A percentile compares a stretch with the other conserved stretches of the same genome.
These are phyloP conservation scores for Phortica okadai DNA, from an alignment of 2,888 invertebrate genomes.

Conservation along the genomic window DNA sequence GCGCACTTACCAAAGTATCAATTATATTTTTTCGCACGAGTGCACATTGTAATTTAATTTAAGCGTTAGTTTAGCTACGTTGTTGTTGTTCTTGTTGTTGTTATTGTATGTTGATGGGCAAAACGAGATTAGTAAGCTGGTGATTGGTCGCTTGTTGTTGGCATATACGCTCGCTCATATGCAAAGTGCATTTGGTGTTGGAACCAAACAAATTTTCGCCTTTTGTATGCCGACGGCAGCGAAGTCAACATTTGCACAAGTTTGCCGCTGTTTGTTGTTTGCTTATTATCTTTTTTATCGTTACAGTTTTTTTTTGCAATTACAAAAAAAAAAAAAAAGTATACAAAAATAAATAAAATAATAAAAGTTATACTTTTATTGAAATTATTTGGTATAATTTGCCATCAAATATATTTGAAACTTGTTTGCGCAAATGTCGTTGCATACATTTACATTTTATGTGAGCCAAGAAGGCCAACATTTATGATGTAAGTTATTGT, in stretches of 20 bases:
- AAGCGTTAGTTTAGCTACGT: constrained; percentile 15
- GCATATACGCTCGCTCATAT: neutral
- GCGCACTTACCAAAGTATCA: constrained; percentile 39
- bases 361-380: no score
- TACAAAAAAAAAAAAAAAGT: no score
- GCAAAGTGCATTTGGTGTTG: neutral
- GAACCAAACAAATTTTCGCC: neutral
- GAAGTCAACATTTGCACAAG: constrained; percentile 1
- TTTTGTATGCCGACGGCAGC: neutral
- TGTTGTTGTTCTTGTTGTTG: neutral
- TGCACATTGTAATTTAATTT: constrained; percentile 41
- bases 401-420: no score
- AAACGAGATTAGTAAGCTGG: neutral
- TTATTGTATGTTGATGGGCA: constrained; percentile 12
- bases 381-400: no score
- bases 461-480: no score
- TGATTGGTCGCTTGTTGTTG: neutral
- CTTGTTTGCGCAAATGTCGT: no score
- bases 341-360: no score
- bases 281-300: no score
- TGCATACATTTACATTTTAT: no score
- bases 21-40: constrained; percentile 45
- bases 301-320: no score
- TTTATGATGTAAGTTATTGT: no score
- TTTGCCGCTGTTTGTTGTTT: no score